Evolutionary conservation across 1,140 invertebrate genomes (phyloP), one percentile per base, ranked within the genome.

Genomic region (Chionoecetes opilio): DNA sequence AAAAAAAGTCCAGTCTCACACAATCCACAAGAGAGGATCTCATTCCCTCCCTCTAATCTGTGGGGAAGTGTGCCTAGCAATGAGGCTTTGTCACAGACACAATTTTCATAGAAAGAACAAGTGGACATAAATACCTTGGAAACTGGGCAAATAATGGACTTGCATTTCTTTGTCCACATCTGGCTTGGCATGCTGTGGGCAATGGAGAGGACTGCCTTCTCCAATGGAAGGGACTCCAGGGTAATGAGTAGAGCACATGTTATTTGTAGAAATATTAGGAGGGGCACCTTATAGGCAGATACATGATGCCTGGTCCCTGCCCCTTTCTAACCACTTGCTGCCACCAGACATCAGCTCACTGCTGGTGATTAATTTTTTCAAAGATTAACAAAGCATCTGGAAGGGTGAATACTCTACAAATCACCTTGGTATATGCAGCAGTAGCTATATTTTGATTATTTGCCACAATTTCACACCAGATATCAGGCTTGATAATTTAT

Each of bases 61-160:
- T 85, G 82, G 41, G 34, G 34, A 31, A 35, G 75, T 82, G 75
- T 93, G 91, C 46, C 38, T 88, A 35, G 37, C 41, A 38, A 63
- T 75, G 41, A 31, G 41, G 9, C 88, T 31, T 93, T 26, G n/a
- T 34, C 31, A 26, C 34, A 53, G 84, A 41, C 37, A 38, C 75
- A 38, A 41, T 35, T 75, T 75, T 86, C 26, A 85, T 91, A 91
- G 37, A 53, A 91, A 94, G 8, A 94, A 82, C 53, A 85, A 34
- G 37, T 53, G 35, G 91, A 41, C 82, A 92, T 32, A 84, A 89
- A 88, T 32, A 89, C 85, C 41, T 93, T 82, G 93, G 91, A 93
- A 93, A 93, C 41, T 53, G 89, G 93, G 89, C 93, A 94, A 94
- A 94, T 94, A 94, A 94, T 90, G n/a, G 53, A 82, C 29, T 26